phyloP scores from a whole-genome alignment of 1,140 invertebrate species.

The Thereuonema tuberculata region DNA sequence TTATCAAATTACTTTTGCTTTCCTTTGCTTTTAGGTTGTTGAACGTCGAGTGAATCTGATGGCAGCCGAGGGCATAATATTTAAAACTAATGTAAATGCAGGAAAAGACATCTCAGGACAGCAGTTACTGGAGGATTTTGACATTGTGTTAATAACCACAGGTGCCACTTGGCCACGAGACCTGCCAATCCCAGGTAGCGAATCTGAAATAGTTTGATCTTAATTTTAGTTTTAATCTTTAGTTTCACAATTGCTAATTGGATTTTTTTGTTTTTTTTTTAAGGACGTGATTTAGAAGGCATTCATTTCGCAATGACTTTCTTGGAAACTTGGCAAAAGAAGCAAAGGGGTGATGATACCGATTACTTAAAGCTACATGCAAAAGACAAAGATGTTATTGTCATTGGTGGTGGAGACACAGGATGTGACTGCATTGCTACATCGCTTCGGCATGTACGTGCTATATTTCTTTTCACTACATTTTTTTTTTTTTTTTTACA shows the following conservation, averaged over 20 bases:
- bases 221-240: too few species aligned
- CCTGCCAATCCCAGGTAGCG: conserved; percentile 38
- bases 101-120: conserved; percentile 77
- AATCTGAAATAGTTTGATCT: too few species aligned
- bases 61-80: conserved; percentile 76
- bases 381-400: conserved; percentile 86
- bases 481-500: neutral
- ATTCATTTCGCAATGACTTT: conserved; percentile 98
- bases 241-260: too few species aligned
- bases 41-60: conserved; percentile 76
- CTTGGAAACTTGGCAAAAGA: conserved; percentile 93
- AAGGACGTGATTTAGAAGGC: conserved; percentile 69
- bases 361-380: conserved; percentile 51
- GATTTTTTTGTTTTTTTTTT: too few species aligned
- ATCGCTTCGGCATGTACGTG: conserved; percentile 65
- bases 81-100: conserved; percentile 78
- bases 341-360: conserved; percentile 59
- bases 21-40: conserved; percentile 47
- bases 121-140: conserved; percentile 54
- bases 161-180: conserved; percentile 96
- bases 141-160: conserved; percentile 78
- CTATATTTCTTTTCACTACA: neutral
- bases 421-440: conserved; percentile 99
- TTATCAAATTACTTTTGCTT: too few species aligned
- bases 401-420: conserved; percentile 98